Conservation (phyloP, 2,797 vertebrate genomes). For the Pachyuromys duprasi region DNA sequence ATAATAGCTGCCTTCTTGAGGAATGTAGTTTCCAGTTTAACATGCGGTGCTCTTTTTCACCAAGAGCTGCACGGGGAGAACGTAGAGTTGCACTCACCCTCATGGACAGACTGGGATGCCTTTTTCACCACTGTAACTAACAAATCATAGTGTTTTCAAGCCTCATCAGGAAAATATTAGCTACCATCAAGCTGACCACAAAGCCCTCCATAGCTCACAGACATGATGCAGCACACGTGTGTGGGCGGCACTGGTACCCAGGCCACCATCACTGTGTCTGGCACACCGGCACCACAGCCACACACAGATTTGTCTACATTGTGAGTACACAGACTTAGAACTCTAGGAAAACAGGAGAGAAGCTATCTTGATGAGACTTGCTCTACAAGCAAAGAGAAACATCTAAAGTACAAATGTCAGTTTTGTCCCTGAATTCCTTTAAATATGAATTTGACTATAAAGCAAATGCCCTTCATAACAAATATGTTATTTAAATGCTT, state of each 20-base stretch:
- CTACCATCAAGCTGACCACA: constrained; percentile 86
- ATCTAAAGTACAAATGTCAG: constrained; percentile 15
- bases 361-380: constrained; percentile 87
- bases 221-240: constrained; percentile 81
- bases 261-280: constrained; percentile 86
- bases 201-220: constrained; percentile 85
- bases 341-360: constrained; percentile 83
- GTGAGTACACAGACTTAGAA: constrained; percentile 87
- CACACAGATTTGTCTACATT: constrained; percentile 86
- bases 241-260: constrained; percentile 84
- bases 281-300: constrained; percentile 88
- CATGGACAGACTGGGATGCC: neutral
- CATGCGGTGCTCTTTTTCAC: neutral
- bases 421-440: constrained; percentile 21
- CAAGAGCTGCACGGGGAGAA: neutral
- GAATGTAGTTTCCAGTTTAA: constrained; percentile 50
- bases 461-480: constrained; percentile 17
- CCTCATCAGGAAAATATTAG: constrained; percentile 87
- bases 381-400: constrained; percentile 69
- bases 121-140: constrained; percentile 38
- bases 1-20: constrained; percentile 47
- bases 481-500: neutral
- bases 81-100: neutral
- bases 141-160: constrained; percentile 86
- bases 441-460: constrained; percentile 57